Percentiles rank a stretch among this genome's conserved stretches.
These are phyloP conservation scores for Plecotus auritus DNA, from an alignment of 2,113 vertebrate genomes.

Conservation along the genomic window DNA sequence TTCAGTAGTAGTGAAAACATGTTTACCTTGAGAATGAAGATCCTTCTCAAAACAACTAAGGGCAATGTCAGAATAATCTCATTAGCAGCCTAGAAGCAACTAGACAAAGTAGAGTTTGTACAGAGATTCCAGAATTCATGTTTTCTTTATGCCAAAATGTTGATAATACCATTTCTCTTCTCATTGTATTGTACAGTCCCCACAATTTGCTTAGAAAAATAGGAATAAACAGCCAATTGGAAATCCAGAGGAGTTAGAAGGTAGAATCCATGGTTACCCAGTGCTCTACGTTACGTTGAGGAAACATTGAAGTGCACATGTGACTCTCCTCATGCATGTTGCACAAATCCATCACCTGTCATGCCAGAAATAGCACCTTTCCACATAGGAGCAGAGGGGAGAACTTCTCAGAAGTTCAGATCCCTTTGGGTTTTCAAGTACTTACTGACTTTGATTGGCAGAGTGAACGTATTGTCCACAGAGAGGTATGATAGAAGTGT, in stretches of 20 bases:
- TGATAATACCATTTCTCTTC: neutral
- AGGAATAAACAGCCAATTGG: neutral
- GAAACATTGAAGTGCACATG: neutral
- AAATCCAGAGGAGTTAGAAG: neutral
- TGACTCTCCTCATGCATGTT: neutral
- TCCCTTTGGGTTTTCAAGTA: neutral
- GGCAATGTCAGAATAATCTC: neutral
- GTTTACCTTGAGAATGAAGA: conserved; percentile 25
- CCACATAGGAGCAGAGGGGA: neutral
- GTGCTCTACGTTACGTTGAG: neutral
- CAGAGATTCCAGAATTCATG: neutral
- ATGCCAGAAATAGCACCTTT: neutral
- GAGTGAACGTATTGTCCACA: neutral
- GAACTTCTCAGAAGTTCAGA: neutral
- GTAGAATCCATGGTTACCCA: neutral
- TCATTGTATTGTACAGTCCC: neutral
- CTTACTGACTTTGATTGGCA: neutral
- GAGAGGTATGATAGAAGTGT: neutral
- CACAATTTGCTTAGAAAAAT: neutral
- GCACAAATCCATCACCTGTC: neutral
- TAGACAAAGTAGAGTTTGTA: neutral
- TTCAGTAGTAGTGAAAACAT: neutral
- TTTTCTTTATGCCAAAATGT: neutral
- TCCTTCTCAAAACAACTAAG: neutral
- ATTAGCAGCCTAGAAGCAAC: neutral